phyloP scores from a whole-genome alignment of 2,797 vertebrate species.

The Poeciliopsis turneri region DNA sequence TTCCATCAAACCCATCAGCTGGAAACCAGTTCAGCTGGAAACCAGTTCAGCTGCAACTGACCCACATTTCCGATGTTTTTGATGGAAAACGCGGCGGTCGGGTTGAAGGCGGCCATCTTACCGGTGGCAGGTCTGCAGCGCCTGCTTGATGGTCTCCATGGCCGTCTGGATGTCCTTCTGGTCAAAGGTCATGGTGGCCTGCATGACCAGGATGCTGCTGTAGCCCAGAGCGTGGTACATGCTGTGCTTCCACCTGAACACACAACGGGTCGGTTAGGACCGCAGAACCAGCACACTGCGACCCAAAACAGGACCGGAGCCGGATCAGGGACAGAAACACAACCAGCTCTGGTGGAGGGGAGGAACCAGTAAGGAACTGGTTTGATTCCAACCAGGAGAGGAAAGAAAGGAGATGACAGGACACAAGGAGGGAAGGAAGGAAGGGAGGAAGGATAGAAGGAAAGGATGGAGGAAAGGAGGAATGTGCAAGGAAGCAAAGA shows the following conservation, averaged over 20 bases:
- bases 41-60: neutral
- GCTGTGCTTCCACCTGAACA: slow-evolving; percentile 88
- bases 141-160: slow-evolving; percentile 92
- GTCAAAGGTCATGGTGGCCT: slow-evolving; percentile 96
- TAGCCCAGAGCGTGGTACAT: slow-evolving; percentile 97
- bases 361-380: neutral
- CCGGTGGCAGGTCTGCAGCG: slow-evolving; percentile 94
- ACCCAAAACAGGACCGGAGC: neutral
- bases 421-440: neutral
- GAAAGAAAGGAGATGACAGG: neutral
- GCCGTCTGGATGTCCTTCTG: slow-evolving; percentile 92
- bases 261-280: neutral
- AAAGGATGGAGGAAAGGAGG: neutral
- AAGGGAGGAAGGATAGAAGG: neutral
- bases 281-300: neutral
- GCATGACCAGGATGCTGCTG: slow-evolving; percentile 94
- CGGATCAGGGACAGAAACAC: neutral
- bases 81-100: too few relatives aligned
- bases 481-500: neutral
- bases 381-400: neutral
- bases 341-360: neutral
- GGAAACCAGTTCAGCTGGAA: neutral
- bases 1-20: neutral
- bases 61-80: too few relatives aligned
- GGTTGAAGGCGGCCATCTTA: slow-evolving; percentile 49